Base-by-base conservation (phyloP, 2,888 invertebrate genomes). In the Endomychus coccineus region DNA sequence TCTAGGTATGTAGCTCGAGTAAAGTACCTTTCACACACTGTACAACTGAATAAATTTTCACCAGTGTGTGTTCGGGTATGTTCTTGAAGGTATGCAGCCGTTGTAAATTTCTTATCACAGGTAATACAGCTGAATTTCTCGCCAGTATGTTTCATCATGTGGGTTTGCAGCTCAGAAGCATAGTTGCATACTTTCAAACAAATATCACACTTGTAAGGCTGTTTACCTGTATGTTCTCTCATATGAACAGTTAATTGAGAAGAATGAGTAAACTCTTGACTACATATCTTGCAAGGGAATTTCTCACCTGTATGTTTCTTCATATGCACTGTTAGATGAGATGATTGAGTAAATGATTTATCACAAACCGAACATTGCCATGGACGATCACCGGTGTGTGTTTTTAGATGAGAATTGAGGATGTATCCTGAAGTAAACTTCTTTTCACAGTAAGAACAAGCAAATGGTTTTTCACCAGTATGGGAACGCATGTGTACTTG, bases 361-460 rank as follows among this genome's bases (percentile, higher is more conserved):
- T 72, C 71, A 53, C 77, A 77, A 3, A 66, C 52, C 7, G 68
- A 61, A 50, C 77, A 77, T 9, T 71, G 60, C 53, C 71, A 76
- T 0, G 77, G 77, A 41, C 72, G 67, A 51, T 77, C 77, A 4
- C 77, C 77, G 0, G 77, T 77, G 58, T 77, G 77, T 4, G 73
- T 74, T 49, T 76, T 71, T 36, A 71, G 68, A 49, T 77, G 77
- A 0, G 74, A 74, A 50, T 70, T 74, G 15, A 74, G 64, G 2
- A 76, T 74, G 33, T 75, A 74, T 39, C 72, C 70, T 60, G 76
- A 75, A 0, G 75, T 73, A 51, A 77, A 77, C 36, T 74, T 74
- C 55, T 59, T 62, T 1, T 56, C 59, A 36, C 64, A 64, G 16
- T 55, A 54, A 0, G 51, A 44, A 34, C 64, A 64, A 23, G 43